Evolutionary conservation across 2,797 vertebrate species (phyloP).

Genomic region (Labeo calbasu): DNA sequence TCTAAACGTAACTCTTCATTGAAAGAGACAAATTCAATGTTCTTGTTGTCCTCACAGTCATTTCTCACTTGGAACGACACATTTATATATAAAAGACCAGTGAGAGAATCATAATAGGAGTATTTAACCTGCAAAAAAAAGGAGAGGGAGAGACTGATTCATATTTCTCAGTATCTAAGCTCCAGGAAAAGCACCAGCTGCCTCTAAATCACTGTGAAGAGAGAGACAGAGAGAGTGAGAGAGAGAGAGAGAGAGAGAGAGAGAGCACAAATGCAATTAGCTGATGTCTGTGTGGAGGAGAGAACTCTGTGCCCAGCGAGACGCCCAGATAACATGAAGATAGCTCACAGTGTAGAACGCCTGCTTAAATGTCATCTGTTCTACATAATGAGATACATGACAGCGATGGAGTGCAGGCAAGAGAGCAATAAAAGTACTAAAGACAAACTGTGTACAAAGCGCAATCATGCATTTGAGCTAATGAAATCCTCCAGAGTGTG

Average conservation of each 20-base stretch:
- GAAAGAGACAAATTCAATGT: background rate
- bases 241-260: background rate
- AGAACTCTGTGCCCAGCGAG: background rate
- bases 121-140: slow-evolving; percentile 5
- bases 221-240: slow-evolving; percentile 29
- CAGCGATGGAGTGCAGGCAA: slow-evolving; percentile 45
- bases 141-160: slow-evolving; percentile 62
- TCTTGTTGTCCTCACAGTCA: background rate
- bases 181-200: slow-evolving; percentile 68
- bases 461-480: background rate
- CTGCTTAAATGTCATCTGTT: slow-evolving; percentile 67
- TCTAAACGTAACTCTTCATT: background rate
- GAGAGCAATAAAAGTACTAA: background rate
- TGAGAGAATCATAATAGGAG: slow-evolving; percentile 6
- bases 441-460: background rate
- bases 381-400: slow-evolving; percentile 69
- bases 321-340: slow-evolving; percentile 61
- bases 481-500: background rate
- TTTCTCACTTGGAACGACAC: background rate
- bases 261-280: slow-evolving; percentile 33
- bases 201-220: slow-evolving; percentile 59
- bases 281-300: slow-evolving; percentile 27
- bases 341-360: slow-evolving; percentile 63
- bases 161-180: slow-evolving; percentile 60
- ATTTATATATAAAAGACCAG: background rate